A percentile compares a stretch with the other conserved stretches of the same genome.
These are phyloP conservation scores for Esperia sulphurella DNA, from an alignment of 2,888 invertebrate species.

Conservation along the genomic window DNA sequence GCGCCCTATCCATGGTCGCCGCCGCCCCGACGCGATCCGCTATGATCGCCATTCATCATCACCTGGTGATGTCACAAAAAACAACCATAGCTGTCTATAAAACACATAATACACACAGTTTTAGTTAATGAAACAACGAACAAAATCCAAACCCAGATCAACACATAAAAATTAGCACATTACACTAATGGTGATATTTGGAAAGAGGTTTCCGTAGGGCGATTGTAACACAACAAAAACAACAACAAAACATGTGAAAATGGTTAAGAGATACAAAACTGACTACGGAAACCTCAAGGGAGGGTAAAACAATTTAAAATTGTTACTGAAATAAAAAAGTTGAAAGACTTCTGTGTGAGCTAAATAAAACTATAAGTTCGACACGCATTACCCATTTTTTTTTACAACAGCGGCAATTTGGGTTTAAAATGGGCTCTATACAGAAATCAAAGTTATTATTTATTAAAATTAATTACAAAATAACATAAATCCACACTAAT, in stretches of 20 bases:
- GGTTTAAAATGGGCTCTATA: constrained; percentile 27
- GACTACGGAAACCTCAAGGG: constrained; percentile 65
- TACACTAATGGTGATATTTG: constrained; percentile 68
- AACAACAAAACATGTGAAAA: constrained; percentile 25
- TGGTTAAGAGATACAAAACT: constrained; percentile 23
- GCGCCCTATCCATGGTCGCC: constrained; percentile 3
- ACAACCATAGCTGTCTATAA: constrained; percentile 71
- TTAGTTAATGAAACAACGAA: constrained; percentile 77
- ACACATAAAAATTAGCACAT: constrained; percentile 75
- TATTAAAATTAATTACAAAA: constrained; percentile 57
- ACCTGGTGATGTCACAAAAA: constrained; percentile 42
- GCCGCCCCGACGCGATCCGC: constrained; percentile 8
- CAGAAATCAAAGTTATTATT: constrained; percentile 59
- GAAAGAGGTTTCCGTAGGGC: constrained; percentile 59
- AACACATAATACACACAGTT: constrained; percentile 77
- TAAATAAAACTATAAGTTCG: neutral
- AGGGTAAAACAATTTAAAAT: neutral
- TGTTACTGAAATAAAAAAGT: constrained; percentile 12
- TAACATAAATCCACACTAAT: constrained; percentile 75
- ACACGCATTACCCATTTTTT: neutral
- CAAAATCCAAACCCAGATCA: constrained; percentile 77
- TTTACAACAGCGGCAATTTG: constrained; percentile 3
- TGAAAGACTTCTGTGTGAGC: constrained; percentile 57
- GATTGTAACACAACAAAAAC: constrained; percentile 18
- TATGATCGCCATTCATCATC: constrained; percentile 30